A percentile compares a stretch with the other conserved stretches of the same genome.
Conservation (phyloP, 2,113 vertebrate species). For the Melanocharis versteri region DNA sequence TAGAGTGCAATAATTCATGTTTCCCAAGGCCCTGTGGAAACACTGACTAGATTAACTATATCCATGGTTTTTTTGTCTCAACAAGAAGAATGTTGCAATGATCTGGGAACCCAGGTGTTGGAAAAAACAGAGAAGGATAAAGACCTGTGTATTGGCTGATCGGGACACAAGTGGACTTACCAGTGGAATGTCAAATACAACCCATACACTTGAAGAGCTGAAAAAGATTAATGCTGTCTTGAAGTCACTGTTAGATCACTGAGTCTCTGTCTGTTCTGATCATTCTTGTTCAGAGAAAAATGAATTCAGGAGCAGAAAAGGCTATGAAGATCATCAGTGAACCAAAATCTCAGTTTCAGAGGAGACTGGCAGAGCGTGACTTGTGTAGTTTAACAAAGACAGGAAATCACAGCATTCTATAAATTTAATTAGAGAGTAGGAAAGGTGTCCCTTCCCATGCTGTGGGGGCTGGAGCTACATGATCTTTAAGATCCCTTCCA, state of each 20-base stretch:
- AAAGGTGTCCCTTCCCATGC: not conserved
- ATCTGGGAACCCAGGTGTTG: not conserved
- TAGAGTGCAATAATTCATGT: not conserved
- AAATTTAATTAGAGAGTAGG: not conserved
- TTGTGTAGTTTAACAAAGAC: not conserved
- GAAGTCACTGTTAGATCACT: not conserved
- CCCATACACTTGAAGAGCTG: not conserved
- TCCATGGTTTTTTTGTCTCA: not conserved
- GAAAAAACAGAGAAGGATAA: not conserved
- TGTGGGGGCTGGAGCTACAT: fast-evolving
- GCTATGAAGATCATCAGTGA: not conserved
- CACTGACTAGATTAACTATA: not conserved
- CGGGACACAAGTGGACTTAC: not conserved
- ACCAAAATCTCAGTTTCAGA: not conserved
- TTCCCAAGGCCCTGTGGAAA: not conserved
- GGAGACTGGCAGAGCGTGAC: not conserved
- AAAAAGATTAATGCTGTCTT: not conserved
- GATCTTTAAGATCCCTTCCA: not conserved
- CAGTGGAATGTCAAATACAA: not conserved
- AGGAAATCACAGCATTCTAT: not conserved
- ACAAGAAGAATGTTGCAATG: not conserved
- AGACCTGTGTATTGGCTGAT: not conserved
- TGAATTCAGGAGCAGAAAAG: not conserved
- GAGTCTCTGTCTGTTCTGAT: not conserved
- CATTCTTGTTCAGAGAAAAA: not conserved